Evolutionary conservation across 2,113 vertebrate species (phyloP), one percentile per base, ranked within the genome.

Genomic region (Hyaena hyaena): DNA sequence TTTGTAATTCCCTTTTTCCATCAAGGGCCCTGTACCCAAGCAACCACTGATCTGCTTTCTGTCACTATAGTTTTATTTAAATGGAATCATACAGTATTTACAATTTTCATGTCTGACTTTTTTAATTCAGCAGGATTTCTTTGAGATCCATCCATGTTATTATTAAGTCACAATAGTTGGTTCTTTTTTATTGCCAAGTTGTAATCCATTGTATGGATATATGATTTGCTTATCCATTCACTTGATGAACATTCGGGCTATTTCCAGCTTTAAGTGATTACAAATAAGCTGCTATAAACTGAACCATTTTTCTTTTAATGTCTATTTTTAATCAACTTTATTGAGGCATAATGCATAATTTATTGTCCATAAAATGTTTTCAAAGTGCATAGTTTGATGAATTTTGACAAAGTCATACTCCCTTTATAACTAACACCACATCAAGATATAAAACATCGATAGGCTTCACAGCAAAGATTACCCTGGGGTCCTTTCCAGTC

Each of bases 111-210:
- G 33, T 88, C 33, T 35, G 48, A 31, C 10, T 73, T 48, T 58
- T 93, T 85, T 92, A 5, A 71, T 63, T 95, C 50, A 76, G 65
- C 48, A 35, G 68, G 14, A 50, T 14, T 77, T 69, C 58, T 82
- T 89, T 68, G 45, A 95, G 35, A 69, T 77, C 7, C 61, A 68
- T 81, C 55, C 31, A 9, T 76, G 74, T 90, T 74, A 61, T 15
- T 58, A 0, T 50, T 53, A 81, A 61, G 23, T 28, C 35, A 35
- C 33, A 85, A 61, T 61, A 86, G 35, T 31, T 26, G 39, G 50
- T 89, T 76, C 79, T 39, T 85, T 96, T 79, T 96, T 90, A 74
- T 71, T 68, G 23, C 65, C 61, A 35, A 58, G 4, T 74, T 80
- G 66, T 58, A 65, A 11, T 94, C 48, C 71, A 81, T 61, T 89